Conservation (phyloP, 2,888 invertebrate species). For the Phasia obesa region DNA sequence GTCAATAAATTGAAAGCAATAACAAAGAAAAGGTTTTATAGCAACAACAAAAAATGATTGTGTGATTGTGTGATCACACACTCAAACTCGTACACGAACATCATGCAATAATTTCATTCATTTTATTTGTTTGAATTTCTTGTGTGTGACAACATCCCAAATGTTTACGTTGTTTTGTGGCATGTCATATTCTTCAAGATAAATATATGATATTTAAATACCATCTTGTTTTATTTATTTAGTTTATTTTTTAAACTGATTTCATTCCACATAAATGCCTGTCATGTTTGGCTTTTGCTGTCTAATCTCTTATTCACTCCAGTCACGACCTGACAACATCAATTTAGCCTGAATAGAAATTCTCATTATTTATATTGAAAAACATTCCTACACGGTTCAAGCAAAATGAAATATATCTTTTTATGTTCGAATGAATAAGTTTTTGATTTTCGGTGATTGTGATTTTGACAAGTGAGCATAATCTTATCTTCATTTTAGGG, state of each 20-base stretch:
- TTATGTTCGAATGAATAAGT: background rate
- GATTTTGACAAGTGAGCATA: background rate
- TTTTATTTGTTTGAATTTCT: constrained; percentile 13
- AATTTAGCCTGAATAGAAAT: background rate
- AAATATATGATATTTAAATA: constrained; percentile 55
- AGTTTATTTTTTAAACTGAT: background rate
- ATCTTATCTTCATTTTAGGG: background rate
- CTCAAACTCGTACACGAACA: constrained; percentile 9
- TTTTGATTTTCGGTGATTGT: constrained; percentile 23
- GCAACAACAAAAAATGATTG: constrained; percentile 33
- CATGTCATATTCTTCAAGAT: constrained; percentile 44
- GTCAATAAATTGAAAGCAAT: constrained; percentile 36
- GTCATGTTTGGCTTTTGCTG: constrained; percentile 8
- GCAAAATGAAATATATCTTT: constrained; percentile 18
- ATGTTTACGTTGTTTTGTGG: constrained; percentile 4
- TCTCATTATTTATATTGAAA: constrained; percentile 33
- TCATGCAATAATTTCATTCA: constrained; percentile 29
- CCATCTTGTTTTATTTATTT: constrained; percentile 21
- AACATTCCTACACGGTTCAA: background rate
- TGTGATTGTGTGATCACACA: background rate
- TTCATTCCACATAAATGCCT: background rate
- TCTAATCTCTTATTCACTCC: constrained; percentile 33
- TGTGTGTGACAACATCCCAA: background rate
- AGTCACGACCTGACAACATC: background rate
- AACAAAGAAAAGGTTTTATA: constrained; percentile 31